phyloP scores from a whole-genome alignment of 2,113 vertebrate genomes.

The Porphyrio hochstetteri region DNA sequence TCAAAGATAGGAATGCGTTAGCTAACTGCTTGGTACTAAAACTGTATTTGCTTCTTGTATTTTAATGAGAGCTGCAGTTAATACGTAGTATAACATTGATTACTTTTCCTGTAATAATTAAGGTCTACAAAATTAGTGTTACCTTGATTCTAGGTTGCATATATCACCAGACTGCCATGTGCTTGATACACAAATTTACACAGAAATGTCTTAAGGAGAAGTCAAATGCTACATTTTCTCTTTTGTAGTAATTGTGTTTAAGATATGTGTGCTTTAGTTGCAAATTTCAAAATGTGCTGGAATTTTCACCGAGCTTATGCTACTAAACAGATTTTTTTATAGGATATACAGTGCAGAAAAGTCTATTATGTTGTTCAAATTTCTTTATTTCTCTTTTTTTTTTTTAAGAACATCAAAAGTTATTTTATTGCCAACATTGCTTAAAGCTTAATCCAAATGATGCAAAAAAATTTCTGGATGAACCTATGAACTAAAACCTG shows the following conservation, averaged over 20 bases:
- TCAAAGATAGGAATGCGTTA: neutral
- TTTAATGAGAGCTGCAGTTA: neutral
- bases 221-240: neutral
- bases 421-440: neutral
- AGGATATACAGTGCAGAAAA: neutral
- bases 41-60: neutral
- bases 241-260: neutral
- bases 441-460: neutral
- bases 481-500: neutral
- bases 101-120: neutral
- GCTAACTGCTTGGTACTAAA: neutral
- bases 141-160: slow-evolving; percentile 16
- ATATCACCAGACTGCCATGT: neutral
- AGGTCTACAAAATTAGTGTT: neutral
- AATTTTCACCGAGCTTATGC: neutral
- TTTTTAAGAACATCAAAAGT: neutral
- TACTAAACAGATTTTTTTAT: neutral
- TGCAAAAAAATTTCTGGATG: neutral
- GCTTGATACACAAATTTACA: neutral
- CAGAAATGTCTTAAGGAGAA: neutral
- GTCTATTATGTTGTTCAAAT: neutral
- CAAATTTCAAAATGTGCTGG: neutral
- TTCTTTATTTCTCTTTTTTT: no score
- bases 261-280: neutral
- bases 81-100: neutral